Base-by-base conservation (phyloP, 2,797 vertebrate genomes). In the Tapera naevia region DNA sequence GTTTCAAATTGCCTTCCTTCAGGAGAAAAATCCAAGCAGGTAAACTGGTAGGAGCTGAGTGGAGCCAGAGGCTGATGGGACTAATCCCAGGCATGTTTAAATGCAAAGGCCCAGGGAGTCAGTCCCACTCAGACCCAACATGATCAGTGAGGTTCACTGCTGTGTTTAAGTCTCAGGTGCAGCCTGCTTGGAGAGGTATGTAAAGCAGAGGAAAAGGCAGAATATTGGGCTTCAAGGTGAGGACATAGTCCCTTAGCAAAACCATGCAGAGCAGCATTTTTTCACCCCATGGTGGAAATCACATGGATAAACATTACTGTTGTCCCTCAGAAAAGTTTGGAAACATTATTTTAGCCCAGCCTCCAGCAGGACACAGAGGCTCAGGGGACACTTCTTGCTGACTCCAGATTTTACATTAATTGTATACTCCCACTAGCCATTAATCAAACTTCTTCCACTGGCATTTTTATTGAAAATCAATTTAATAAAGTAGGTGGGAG, bases 381-480 rank as follows among this genome's bases (percentile, higher is more conserved):
- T 92, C 80, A 61, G 83, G 73, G 71, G 80, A 91, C 66, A 71
- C 60, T 93, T 93, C 67, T 86, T 94, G 93, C 94, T 96, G 93
- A 94, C 86, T 94, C 88, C 67, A 94, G 83, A 73, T 83, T 96
- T 93, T 57, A 32, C 46, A 14, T 76, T 91, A 96, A 96, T 96
- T 84, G 78, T 73, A 58, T 45, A 0, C 0, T 65, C 86, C 89
- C 53, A 87, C 70, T 67, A 93, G 91, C 80, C 95, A 95, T 96
- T 96, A 93, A 95, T 96, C 95, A 96, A 92, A 96, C 0, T 13
- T 94, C 91, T 90, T 95, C 78, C 83, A 74, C 87, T 94, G 71
- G 89, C 93, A 86, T 94, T 94, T 96, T 96, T 96, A 97, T 95
- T 93, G 95, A 94, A 96, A 94, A 94, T 96, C 94, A 96, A 96